phyloP scores from a whole-genome alignment of 2,888 invertebrate species.

The Caenorhabditis becei region DNA sequence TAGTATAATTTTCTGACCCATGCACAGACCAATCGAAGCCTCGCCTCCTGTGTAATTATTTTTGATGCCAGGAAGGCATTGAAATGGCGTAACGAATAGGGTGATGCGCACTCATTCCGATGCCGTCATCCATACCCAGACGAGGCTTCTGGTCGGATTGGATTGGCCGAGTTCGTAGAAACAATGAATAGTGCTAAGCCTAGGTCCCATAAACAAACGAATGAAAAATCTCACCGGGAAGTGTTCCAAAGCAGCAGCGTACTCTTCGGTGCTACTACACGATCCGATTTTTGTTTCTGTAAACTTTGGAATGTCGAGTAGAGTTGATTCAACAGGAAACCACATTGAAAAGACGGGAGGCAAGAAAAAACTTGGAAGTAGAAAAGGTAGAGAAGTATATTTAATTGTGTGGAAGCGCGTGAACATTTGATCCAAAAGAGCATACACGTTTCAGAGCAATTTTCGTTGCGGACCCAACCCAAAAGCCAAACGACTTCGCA shows the following conservation, averaged over 20 bases:
- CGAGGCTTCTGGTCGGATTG: background rate
- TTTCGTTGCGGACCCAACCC: conserved; percentile 16
- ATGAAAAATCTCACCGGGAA: background rate
- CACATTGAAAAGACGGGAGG: conserved; percentile 9
- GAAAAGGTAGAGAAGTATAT: conserved; percentile 21
- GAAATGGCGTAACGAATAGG: conserved; percentile 9
- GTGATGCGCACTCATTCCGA: conserved; percentile 1
- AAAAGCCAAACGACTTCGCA: conserved; percentile 53
- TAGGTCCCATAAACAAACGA: background rate
- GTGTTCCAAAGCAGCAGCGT: conserved; percentile 2
- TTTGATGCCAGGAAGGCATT: conserved; percentile 2
- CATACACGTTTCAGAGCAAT: conserved; percentile 31
- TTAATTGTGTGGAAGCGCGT: conserved; percentile 41
- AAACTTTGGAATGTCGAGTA: background rate
- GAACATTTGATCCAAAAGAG: conserved; percentile 56
- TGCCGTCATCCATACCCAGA: background rate
- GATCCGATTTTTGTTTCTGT: conserved; percentile 2
- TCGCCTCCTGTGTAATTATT: conserved; percentile 21
- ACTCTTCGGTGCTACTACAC: background rate
- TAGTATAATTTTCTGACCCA: background rate
- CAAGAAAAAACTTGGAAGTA: conserved; percentile 22
- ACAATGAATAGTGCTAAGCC: background rate
- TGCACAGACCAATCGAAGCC: conserved; percentile 10
- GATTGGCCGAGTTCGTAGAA: background rate
- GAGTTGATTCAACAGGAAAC: conserved; percentile 9